phyloP scores from a whole-genome alignment of 2,888 invertebrate genomes.

The Lacanobia wlatinum region DNA sequence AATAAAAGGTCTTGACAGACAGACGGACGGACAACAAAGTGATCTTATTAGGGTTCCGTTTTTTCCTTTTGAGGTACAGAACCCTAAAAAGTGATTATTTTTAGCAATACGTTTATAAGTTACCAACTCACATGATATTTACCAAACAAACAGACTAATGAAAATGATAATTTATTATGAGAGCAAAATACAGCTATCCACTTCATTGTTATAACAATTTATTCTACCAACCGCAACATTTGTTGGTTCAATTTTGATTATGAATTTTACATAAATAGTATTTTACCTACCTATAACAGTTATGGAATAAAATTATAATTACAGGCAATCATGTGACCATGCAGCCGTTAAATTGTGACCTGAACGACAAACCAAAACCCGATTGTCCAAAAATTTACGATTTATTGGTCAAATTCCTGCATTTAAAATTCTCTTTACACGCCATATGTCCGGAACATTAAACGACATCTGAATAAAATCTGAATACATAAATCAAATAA shows the following conservation, averaged over 20 bases:
- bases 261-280: slow-evolving; percentile 28
- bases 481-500: neutral
- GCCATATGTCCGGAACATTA: neutral
- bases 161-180: neutral
- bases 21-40: too few species aligned
- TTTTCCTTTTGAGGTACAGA: too few species aligned
- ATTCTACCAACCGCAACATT: slow-evolving; percentile 21
- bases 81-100: too few species aligned
- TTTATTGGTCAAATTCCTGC: slow-evolving; percentile 24
- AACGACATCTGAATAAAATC: neutral
- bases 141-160: neutral
- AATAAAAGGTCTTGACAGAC: too few species aligned
- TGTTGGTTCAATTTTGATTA: slow-evolving; percentile 4
- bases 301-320: slow-evolving; percentile 33
- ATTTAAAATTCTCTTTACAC: neutral
- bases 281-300: slow-evolving; percentile 10
- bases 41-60: too few species aligned
- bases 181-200: neutral
- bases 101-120: neutral
- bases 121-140: neutral
- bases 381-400: slow-evolving; percentile 11
- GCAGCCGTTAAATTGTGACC: slow-evolving; percentile 27
- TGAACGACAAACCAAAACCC: slow-evolving; percentile 16
- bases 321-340: slow-evolving; percentile 31
- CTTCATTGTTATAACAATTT: neutral